phyloP scores from a whole-genome alignment of 64 coral and sea anemone genomes.

The Hydrozoanthus tunicans region DNA sequence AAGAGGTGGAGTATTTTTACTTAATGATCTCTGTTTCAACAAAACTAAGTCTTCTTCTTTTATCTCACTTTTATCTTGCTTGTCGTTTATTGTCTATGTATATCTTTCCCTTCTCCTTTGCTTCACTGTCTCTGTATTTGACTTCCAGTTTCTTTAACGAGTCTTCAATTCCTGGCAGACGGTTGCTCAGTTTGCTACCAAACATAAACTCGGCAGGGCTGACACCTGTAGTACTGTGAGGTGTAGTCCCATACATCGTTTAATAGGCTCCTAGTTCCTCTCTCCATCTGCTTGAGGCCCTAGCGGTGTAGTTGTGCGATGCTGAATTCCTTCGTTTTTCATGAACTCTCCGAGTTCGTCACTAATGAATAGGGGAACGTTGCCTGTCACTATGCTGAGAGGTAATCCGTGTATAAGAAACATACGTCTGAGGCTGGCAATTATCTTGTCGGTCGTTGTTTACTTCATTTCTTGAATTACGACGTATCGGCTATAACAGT shows the following conservation, averaged over 20 bases:
- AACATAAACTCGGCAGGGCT: conserved; percentile 23
- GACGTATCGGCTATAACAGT: too few relatives aligned
- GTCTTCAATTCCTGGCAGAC: conserved; percentile 27
- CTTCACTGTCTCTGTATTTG: conserved; percentile 34
- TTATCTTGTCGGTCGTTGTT: background rate
- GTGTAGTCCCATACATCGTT: conserved; percentile 4
- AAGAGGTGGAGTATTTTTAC: conserved; percentile 43
- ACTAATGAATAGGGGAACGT: background rate
- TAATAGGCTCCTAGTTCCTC: conserved; percentile 29
- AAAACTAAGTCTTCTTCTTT: conserved; percentile 13
- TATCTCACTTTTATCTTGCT: conserved; percentile 39
- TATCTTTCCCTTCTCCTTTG: conserved; percentile 36
- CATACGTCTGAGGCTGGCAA: background rate
- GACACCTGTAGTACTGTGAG: conserved; percentile 27
- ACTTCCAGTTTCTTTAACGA: conserved; percentile 18
- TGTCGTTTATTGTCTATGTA: conserved; percentile 41
- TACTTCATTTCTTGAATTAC: background rate
- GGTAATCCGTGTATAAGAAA: too few relatives aligned
- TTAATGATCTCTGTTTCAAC: conserved; percentile 16
- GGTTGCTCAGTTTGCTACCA: conserved; percentile 3
- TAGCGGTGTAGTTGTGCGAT: background rate
- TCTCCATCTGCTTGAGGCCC: background rate
- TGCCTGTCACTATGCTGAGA: too few relatives aligned
- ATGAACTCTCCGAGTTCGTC: background rate
- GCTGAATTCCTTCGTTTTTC: conserved; percentile 1